Percentiles rank a stretch among this genome's conserved stretches.
phyloP scores from a whole-genome alignment of 1,140 invertebrate species.

The Anastrepha ludens region DNA sequence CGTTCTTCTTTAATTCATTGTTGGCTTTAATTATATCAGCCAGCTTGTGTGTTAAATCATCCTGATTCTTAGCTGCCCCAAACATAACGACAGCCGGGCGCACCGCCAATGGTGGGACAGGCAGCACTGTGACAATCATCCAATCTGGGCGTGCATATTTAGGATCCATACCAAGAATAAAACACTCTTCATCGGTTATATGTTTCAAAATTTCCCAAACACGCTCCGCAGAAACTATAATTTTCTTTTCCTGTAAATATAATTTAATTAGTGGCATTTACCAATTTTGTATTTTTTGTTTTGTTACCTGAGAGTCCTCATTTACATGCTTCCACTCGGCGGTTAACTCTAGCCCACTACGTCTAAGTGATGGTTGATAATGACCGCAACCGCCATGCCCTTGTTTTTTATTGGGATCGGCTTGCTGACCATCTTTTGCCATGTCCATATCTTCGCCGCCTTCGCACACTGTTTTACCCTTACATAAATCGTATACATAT shows the following conservation, averaged over 20 bases:
- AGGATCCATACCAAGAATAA: conserved; percentile 96
- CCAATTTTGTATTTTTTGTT: not conserved
- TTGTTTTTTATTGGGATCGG: conserved; percentile 80
- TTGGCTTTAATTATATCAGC: conserved; percentile 99
- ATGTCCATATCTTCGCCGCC: conserved; percentile 98
- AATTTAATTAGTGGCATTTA: not conserved
- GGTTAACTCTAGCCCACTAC: conserved; percentile 92
- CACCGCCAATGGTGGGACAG: conserved; percentile 95
- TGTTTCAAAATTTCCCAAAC: conserved; percentile 98
- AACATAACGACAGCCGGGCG: conserved; percentile 99
- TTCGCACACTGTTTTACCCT: conserved; percentile 98
- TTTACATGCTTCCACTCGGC: conserved; percentile 99
- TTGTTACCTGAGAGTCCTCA: conserved; percentile 89
- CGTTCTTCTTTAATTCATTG: conserved; percentile 96
- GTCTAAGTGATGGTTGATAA: conserved; percentile 94
- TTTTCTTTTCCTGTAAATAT: conserved; percentile 86
- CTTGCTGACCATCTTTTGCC: conserved; percentile 80
- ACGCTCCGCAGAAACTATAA: conserved; percentile 92
- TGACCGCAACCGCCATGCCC: conserved; percentile 97
- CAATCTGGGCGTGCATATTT: conserved; percentile 98
- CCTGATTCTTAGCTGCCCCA: conserved; percentile 98
- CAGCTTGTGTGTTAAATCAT: conserved; percentile 99
- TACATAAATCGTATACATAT: conserved; percentile 98
- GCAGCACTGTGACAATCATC: conserved; percentile 98
- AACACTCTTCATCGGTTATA: conserved; percentile 98